Base-by-base conservation (phyloP, 53 echinoderm and acorn worm genomes). In the Stichopus horrens region DNA sequence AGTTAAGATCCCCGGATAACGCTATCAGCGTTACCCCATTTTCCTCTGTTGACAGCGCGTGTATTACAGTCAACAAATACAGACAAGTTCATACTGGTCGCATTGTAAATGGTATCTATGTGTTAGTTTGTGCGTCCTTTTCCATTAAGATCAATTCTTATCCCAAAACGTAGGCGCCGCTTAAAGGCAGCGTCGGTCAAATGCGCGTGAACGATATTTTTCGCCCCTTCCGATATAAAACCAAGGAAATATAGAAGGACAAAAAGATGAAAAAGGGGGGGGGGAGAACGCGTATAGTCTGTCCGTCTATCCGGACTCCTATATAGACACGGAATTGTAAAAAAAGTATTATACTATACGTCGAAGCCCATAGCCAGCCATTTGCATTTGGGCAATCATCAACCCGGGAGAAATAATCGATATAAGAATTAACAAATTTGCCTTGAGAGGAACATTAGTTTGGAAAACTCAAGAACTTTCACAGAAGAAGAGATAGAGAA, bases 361-460 rank as follows among this genome's bases (percentile, higher is more conserved):
- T 52, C 55, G 55, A 54, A 52, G 79, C 79, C 79, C 54, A 52
- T 14, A 78, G 79, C 54, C n/a, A 78, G 79, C 55, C 79, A 78
- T 78, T 78, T 78, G 79, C 54, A 78, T 78, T 7, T 53, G 55
- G 79, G 79, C 55, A 54, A 78, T 78, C 79, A 78, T 78, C 54
- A 78, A 55, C 79, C 79, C 79, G 79, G 52, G 8, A 78, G 37
- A 78, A 55, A 78, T 13, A 78, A 78, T 78, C 79, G 16, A 78
- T 78, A 78, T 55, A 78, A 78, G 79, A 78, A 78, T 78, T 78
- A 52, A 53, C 79, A 53, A 78, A 78, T 54, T 55, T 52, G 79
- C 79, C 79, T 7, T 53, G 55, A 78, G 79, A 78, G 14, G 79
- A 78, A 78, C 79, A 78, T 78, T 54, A 78, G 79, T 78, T 78